Evolutionary conservation across 2,797 vertebrate genomes (phyloP), one percentile per base, ranked within the genome.

Genomic region (Neomorphus geoffroyi): DNA sequence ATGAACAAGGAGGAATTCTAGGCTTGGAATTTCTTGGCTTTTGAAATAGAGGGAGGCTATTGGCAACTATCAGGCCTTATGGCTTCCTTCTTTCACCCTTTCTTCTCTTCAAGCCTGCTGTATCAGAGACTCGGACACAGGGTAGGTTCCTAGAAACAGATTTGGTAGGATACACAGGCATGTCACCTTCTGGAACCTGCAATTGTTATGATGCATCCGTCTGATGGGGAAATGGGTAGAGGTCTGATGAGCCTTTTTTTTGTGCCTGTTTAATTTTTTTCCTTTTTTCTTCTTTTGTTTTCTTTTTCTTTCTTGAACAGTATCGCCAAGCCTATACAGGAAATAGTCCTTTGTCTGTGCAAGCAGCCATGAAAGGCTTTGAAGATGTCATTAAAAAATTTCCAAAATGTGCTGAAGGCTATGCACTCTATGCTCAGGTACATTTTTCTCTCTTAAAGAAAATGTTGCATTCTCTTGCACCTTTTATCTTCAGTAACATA

Each of bases 271-370:
- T 86, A 6, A 43, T 24, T 43, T 41, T 66, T 37, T 19, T 2
- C 4, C 12, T 65, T 75, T 26, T 26, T 10, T 27, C 14, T 60
- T 30, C n/a, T 41, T 35, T 27, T 30, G 70, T 46, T 41, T 78
- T 33, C 22, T 41, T 64, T 26, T 72, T 37, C 28, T 54, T 51
- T 72, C 75, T 94, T 60, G 57, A 97, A 71, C 93, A 99, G 99
- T 99, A 99, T 97, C 98, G 99, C 89, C 99, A 99, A 70, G 99
- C 99, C 5, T 99, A 99, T 95, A 99, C 99, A n/a, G 99, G 99
- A 97, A 99, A 98, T 95, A 99, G 99, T 97, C 98, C 98, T 48
- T 97, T 98, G 92, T 99, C 99, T 96, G 98, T 99, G 50, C 99
- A 99, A 97, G 98, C 98, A 23, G 99, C 99, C 96, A 99, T 99